Conservation (phyloP, 2,797 vertebrate species). For the Acropternis orthonyx region DNA sequence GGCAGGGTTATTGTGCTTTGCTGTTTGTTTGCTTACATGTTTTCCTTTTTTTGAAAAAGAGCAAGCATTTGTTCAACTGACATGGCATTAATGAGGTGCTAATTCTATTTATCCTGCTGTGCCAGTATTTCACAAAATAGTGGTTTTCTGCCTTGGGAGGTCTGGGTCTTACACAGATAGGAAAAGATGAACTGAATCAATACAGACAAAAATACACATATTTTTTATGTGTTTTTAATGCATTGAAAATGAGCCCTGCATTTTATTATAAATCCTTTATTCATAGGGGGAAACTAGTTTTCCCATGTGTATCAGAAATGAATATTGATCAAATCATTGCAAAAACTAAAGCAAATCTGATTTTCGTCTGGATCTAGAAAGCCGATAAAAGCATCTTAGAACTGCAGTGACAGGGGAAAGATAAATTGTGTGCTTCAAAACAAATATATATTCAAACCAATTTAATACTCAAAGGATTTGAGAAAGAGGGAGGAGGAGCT, state of each 20-base stretch:
- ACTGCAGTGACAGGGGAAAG: neutral
- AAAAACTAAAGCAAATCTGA: neutral
- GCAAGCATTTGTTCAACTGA: conserved; percentile 16
- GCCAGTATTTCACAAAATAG: neutral
- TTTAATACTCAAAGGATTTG: conserved; percentile 12
- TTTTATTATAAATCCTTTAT: conserved; percentile 6
- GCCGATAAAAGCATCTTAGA: neutral
- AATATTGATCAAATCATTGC: neutral
- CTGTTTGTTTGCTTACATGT: neutral
- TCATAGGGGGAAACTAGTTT: neutral
- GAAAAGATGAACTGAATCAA: neutral
- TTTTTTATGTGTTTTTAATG: neutral
- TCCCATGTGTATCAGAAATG: neutral
- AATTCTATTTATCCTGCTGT: neutral
- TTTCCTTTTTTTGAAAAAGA: neutral
- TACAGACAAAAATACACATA: neutral
- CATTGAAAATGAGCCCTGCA: neutral
- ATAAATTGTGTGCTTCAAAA: conserved; percentile 18
- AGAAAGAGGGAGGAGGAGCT: neutral
- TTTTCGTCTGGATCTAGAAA: neutral
- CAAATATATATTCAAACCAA: neutral
- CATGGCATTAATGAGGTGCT: conserved; percentile 17
- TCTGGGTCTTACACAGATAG: neutral
- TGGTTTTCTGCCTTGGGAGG: neutral
- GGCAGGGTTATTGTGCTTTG: neutral